Evolutionary conservation across 2,797 vertebrate species (phyloP).

Genomic region (Chloroceryle amazona): DNA sequence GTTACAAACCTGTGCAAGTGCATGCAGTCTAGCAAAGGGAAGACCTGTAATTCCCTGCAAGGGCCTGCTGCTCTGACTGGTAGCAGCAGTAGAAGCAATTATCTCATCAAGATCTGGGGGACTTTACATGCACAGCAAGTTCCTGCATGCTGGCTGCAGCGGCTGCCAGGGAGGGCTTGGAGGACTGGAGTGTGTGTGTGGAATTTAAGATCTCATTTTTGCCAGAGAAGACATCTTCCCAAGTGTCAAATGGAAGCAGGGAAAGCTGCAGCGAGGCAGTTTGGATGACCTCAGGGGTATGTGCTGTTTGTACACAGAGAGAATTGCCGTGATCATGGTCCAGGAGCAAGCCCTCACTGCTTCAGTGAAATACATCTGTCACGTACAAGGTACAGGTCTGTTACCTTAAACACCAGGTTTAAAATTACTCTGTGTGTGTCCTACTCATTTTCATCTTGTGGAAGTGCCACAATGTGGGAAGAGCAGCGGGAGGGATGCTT

Average conservation of each 20-base stretch:
- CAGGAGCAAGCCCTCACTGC: background rate
- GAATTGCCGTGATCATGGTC: background rate
- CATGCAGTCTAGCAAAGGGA: background rate
- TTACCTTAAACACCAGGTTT: background rate
- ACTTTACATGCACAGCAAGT: background rate
- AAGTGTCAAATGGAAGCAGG: background rate
- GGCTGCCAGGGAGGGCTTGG: background rate
- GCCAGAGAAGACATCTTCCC: background rate
- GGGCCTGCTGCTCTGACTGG: background rate
- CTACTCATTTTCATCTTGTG: background rate
- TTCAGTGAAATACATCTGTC: background rate
- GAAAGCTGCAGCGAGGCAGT: background rate
- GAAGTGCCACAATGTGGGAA: background rate
- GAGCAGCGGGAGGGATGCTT: background rate
- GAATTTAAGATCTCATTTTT: background rate
- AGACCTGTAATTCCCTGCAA: background rate
- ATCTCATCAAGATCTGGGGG: background rate
- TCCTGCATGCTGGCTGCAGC: background rate
- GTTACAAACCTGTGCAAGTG: background rate
- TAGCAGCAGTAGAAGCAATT: background rate
- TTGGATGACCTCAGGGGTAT: background rate
- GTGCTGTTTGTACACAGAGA: background rate
- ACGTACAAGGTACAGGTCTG: background rate
- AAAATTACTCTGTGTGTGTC: rapidly evolving
- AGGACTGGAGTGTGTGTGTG: rapidly evolving